Base-by-base conservation (phyloP, 2,113 vertebrate genomes). In the Tetraodon nigroviridis region DNA sequence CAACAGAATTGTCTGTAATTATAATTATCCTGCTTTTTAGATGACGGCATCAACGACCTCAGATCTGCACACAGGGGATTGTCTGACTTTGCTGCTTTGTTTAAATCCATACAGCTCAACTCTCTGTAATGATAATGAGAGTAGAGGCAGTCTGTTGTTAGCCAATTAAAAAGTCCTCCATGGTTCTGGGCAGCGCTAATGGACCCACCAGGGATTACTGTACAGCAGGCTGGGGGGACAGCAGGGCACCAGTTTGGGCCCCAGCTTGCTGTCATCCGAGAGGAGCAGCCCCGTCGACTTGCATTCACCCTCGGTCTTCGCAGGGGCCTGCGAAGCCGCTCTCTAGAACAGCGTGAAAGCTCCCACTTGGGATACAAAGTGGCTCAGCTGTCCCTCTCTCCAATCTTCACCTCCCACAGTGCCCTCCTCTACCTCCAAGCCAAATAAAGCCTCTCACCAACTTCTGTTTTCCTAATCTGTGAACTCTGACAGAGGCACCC, bases 401-500 rank as follows among this genome's bases (percentile, higher is more conserved):
- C 79, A 58, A 51, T 74, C 75, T 69, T 51, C 80, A 70, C 70
- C 74, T 77, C 75, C 79, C 67, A 61, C 53, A 17, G 64, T 27
- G 13, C 64, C 64, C 74, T 73, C 75, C 71, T 62, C 63, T 66
- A 54, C 76, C 71, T 83, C 84, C 76, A 83, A 83, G 80, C 86
- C 84, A 87, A 84, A 88, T 86, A 89, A 86, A 78, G 86, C 82
- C 76, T 87, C 87, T 81, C 86, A 82, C 80, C 84, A 42, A 84
- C 87, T 87, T 83, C 77, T 90, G 87, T 89, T 90, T 84, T 89
- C 73, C 86, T 88, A 89, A 89, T 89, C 88, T 83, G 85, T 88
- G 83, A 86, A 82, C 85, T 85, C 81, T 87, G 86, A 85, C 78
- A 84, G 81, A 80, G 76, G 70, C 69, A 63, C 75, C 71, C 69